Conservation (phyloP, 2,113 vertebrate genomes). For the Gnathonemus longibarbis region DNA sequence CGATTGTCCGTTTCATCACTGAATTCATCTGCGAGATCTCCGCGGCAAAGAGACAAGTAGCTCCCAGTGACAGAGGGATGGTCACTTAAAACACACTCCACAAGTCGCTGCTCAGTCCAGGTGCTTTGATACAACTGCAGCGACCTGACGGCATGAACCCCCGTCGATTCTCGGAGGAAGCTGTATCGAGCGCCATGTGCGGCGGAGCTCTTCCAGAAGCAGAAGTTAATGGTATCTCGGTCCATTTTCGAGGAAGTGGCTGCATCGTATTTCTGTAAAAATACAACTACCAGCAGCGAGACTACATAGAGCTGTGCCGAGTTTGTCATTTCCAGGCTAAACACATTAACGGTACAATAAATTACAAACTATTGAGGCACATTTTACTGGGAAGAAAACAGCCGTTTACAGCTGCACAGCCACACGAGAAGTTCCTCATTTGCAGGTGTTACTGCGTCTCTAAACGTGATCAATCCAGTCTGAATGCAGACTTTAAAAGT, state of each 20-base stretch:
- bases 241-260: not conserved
- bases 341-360: not conserved
- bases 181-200: conserved; percentile 36
- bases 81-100: conserved; percentile 48
- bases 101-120: conserved; percentile 54
- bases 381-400: not conserved
- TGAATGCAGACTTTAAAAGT: not conserved
- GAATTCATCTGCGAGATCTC: conserved; percentile 33
- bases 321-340: not conserved
- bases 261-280: not conserved
- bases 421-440: not conserved
- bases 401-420: not conserved
- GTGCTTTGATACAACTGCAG: conserved; percentile 50
- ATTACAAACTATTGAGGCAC: not conserved
- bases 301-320: not conserved
- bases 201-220: conserved; percentile 39
- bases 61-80: conserved; percentile 32
- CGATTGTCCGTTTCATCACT: not conserved
- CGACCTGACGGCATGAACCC: not conserved
- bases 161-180: conserved; percentile 47
- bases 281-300: not conserved
- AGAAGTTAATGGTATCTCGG: conserved; percentile 34
- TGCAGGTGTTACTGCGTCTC: not conserved
- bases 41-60: conserved; percentile 48
- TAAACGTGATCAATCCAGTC: not conserved